Conservation (phyloP, 1,140 invertebrate genomes). For the Pentalonia nigronervosa region DNA sequence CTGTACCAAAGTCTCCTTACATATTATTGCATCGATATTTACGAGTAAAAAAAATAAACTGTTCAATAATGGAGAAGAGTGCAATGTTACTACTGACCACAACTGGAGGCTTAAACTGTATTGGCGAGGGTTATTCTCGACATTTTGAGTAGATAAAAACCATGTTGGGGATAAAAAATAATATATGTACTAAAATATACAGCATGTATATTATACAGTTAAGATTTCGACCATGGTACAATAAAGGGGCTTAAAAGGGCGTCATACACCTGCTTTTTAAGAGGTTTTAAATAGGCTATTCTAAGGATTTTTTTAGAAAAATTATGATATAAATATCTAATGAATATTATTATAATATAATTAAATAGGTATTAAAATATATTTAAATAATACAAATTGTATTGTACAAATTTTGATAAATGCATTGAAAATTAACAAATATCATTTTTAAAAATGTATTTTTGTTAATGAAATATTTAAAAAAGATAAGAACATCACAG, state of each 20-base stretch:
- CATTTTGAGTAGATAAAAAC: not conserved
- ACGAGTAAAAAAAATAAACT: not conserved
- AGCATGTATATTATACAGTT: not conserved
- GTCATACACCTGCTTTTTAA: not conserved
- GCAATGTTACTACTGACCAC: not conserved
- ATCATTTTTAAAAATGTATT: not conserved
- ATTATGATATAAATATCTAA: not conserved
- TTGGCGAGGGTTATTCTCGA: not conserved
- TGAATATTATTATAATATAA: too few species aligned
- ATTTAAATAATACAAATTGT: not conserved
- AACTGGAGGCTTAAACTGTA: not conserved
- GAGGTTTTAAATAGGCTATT: not conserved
- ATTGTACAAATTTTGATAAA: not conserved
- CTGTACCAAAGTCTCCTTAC: not conserved
- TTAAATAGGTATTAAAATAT: not conserved
- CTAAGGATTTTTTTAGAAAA: not conserved
- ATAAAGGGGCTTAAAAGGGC: not conserved
- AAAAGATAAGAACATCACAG: not conserved
- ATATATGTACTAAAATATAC: not conserved
- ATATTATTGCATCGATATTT: not conserved
- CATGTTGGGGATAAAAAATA: not conserved
- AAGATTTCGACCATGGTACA: not conserved
- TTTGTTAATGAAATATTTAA: not conserved
- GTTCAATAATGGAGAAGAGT: not conserved
- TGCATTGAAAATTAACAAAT: not conserved